Conservation (phyloP, 2,888 invertebrate genomes). For the Choreutis nemorana region DNA sequence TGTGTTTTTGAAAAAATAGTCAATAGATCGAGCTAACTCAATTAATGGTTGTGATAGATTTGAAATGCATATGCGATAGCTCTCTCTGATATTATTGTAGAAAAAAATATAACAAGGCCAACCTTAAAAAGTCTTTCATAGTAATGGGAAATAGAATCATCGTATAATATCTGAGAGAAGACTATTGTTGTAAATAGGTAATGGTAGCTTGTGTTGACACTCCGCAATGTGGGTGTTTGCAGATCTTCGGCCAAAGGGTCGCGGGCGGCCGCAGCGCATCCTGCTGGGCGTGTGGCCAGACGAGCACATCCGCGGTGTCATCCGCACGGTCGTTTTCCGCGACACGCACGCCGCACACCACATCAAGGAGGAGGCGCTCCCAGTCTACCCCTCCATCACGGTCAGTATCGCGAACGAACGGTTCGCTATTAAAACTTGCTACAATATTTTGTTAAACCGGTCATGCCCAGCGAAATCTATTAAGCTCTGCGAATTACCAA, state of each 20-base stretch:
- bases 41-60: no score
- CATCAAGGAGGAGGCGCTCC: constrained; percentile 75
- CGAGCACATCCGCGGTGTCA: constrained; percentile 92
- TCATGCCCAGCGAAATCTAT: constrained; percentile 28
- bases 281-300: constrained; percentile 93
- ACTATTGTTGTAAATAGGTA: no score
- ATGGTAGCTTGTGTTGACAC: no score
- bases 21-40: no score
- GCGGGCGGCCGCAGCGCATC: constrained; percentile 90
- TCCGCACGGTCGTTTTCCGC: constrained; percentile 90
- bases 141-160: no score
- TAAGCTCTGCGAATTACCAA: constrained; percentile 15
- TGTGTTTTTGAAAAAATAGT: no score
- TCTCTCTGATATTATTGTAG: no score
- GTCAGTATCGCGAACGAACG: constrained; percentile 46
- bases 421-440: no score
- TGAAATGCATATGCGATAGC: no score
- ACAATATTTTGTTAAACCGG: constrained; percentile 27
- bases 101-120: no score
- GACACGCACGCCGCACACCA: constrained; percentile 78
- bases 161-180: no score
- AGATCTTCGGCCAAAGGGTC: constrained; percentile 90
- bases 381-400: constrained; percentile 52
- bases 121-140: no score
- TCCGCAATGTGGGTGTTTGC: constrained; percentile 56